Conservation (phyloP, 2,113 vertebrate species). For the Nestor notabilis region DNA sequence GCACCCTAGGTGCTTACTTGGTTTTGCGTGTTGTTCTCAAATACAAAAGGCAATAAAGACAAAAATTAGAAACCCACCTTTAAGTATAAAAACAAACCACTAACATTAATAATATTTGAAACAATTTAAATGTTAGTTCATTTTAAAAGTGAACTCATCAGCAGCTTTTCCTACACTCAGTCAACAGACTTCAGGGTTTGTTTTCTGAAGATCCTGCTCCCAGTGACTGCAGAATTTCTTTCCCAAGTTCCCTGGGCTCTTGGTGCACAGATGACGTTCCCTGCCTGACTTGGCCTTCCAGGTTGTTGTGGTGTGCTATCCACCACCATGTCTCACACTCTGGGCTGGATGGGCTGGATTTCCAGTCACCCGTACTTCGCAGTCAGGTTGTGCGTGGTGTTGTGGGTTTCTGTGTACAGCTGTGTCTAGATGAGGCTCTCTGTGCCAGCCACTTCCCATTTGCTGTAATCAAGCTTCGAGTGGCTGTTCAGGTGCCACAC, state of each 20-base stretch:
- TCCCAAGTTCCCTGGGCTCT: not conserved
- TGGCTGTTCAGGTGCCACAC: accelerated
- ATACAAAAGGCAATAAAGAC: not conserved
- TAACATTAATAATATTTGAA: not conserved
- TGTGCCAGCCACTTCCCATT: not conserved
- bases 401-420: not conserved
- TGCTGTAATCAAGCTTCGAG: not conserved
- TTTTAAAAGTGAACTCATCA: not conserved
- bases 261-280: not conserved
- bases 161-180: not conserved
- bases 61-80: not conserved
- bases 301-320: not conserved
- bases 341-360: not conserved
- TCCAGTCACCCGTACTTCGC: not conserved
- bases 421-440: not conserved
- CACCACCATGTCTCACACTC: not conserved
- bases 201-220: not conserved
- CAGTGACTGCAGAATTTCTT: not conserved
- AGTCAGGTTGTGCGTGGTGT: not conserved
- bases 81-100: not conserved
- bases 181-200: not conserved
- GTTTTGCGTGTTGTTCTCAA: not conserved
- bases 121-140: not conserved
- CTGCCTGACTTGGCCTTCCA: not conserved
- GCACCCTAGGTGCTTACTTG: not conserved